Conservation (phyloP, 2,797 vertebrate genomes). For the Leptatherina wallacei region DNA sequence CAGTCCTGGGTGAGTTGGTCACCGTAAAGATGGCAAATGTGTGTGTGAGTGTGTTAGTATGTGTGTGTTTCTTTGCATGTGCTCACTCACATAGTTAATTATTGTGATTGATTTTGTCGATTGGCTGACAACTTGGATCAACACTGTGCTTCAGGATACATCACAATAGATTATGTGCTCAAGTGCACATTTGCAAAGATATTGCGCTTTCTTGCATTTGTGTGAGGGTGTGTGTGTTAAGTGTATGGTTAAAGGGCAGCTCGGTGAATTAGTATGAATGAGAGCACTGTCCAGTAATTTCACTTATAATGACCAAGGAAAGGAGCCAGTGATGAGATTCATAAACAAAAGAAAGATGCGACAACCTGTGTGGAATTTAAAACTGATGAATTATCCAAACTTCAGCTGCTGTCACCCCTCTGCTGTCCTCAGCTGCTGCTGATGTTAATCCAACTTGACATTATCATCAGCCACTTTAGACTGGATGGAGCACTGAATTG, state of each 20-base stretch:
- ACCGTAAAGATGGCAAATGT: constrained; percentile 24
- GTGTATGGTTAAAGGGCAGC: constrained; percentile 31
- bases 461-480: constrained; percentile 52
- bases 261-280: constrained; percentile 57
- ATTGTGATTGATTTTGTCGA: constrained; percentile 62
- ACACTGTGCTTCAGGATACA: constrained; percentile 41
- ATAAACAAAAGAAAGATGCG: constrained; percentile 65
- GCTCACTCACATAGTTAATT: constrained; percentile 44
- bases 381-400: constrained; percentile 56
- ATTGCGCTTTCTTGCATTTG: constrained; percentile 19
- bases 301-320: constrained; percentile 60
- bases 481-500: constrained; percentile 41
- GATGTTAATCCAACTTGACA: constrained; percentile 52
- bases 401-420: constrained; percentile 26
- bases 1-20: constrained; percentile 4
- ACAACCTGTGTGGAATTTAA: constrained; percentile 67
- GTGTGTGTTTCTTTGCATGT: constrained; percentile 6
- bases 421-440: constrained; percentile 20
- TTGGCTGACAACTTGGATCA: constrained; percentile 49
- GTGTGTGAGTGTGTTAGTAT: constrained; percentile 26
- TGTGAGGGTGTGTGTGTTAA: constrained; percentile 21
- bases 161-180: constrained; percentile 49
- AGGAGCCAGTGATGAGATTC: constrained; percentile 65
- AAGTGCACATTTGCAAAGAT: constrained; percentile 37
- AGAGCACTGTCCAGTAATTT: constrained; percentile 57